phyloP scores from a whole-genome alignment of 2,888 invertebrate species.

The Hypercompe scribonia region DNA sequence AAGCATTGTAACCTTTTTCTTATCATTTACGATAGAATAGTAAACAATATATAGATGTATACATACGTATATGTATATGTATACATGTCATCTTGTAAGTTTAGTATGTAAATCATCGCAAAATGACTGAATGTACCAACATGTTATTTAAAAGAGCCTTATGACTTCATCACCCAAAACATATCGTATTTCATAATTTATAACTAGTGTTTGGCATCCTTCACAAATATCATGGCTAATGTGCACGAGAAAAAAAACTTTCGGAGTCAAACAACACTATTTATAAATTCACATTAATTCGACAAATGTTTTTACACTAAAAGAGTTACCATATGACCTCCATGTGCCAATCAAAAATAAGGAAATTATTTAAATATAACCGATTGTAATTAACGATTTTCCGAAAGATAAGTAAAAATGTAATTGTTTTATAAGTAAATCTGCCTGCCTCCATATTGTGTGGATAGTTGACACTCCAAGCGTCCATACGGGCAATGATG shows the following conservation, averaged over 20 bases:
- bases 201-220: conserved; percentile 12
- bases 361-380: neutral
- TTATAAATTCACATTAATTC: neutral
- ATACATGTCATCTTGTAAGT: neutral
- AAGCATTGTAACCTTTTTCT: too few relatives aligned
- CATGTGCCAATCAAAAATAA: neutral
- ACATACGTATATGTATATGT: neutral
- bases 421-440: neutral
- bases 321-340: neutral
- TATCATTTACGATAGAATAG: neutral
- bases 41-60: too few relatives aligned
- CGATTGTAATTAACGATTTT: neutral
- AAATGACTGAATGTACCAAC: neutral
- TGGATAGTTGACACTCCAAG: neutral
- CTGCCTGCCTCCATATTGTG: neutral
- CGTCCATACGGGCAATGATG: neutral
- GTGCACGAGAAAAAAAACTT: conserved; percentile 1
- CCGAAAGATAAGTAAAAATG: neutral
- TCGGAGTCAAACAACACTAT: neutral
- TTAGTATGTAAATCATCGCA: neutral
- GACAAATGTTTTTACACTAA: neutral
- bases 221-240: conserved; percentile 15
- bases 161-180: conserved; percentile 29
- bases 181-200: conserved; percentile 11
- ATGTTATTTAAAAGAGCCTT: neutral